A percentile compares a stretch with the other conserved stretches of the same genome.
Conservation (phyloP, 1,140 invertebrate genomes). For the Anagrus nilaparvatae region DNA sequence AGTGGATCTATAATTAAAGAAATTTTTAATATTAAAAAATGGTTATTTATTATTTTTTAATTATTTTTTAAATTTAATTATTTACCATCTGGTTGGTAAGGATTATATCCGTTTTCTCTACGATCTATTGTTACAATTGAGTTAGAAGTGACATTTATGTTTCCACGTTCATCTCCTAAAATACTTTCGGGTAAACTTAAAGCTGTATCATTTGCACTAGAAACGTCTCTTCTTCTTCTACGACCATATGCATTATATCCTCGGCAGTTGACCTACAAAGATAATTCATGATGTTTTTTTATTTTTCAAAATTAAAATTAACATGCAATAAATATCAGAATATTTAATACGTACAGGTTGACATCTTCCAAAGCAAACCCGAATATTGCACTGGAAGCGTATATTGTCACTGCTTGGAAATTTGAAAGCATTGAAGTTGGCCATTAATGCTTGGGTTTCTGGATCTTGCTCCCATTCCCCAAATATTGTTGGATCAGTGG, state of each 20-base stretch:
- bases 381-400: constrained; percentile 90
- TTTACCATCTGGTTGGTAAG: constrained; percentile 61
- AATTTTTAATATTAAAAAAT: constrained; percentile 7
- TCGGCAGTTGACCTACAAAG: constrained; percentile 73
- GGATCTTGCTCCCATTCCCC: constrained; percentile 85
- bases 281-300: neutral
- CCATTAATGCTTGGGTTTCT: constrained; percentile 70
- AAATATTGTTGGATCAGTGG: constrained; percentile 84
- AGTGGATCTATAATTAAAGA: constrained; percentile 46
- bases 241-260: constrained; percentile 81
- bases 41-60: constrained; percentile 7
- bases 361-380: constrained; percentile 90
- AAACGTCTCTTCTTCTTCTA: constrained; percentile 59
- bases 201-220: constrained; percentile 47
- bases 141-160: constrained; percentile 87
- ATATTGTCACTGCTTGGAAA: constrained; percentile 92
- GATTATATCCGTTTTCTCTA: constrained; percentile 49
- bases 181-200: constrained; percentile 40
- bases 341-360: constrained; percentile 72
- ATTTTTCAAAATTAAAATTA: no score
- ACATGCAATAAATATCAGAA: no score
- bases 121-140: constrained; percentile 82
- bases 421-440: constrained; percentile 90
- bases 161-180: constrained; percentile 62
- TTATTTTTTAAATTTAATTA: constrained; percentile 10